Evolutionary conservation across 2,888 invertebrate species (phyloP).

Genomic region (Caenorhabditis wallacei): DNA sequence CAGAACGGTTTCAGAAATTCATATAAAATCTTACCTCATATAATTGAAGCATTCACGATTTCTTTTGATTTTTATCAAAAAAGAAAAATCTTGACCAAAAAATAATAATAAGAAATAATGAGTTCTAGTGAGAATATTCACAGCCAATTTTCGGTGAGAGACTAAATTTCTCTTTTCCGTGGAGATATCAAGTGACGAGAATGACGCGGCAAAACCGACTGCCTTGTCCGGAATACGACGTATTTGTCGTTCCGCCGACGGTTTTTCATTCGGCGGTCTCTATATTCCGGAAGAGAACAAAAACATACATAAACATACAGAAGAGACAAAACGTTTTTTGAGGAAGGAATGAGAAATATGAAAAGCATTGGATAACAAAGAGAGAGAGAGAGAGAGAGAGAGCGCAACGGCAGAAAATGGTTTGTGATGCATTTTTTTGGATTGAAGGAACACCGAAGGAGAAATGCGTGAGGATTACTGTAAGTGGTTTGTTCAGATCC

Average conservation of each 20-base stretch:
- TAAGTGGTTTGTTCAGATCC: constrained; percentile 27
- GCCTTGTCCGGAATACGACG: constrained; percentile 58
- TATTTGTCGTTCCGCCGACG: constrained; percentile 56
- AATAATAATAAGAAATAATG: constrained; percentile 10
- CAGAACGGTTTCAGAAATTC: too few relatives aligned
- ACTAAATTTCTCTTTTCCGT: constrained; percentile 23
- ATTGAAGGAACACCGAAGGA: neutral
- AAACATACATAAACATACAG: constrained; percentile 42
- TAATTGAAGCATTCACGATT: constrained; percentile 49
- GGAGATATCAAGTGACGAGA: constrained; percentile 54
- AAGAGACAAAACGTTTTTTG: constrained; percentile 16
- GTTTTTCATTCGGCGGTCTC: constrained; percentile 14
- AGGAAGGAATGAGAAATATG: constrained; percentile 24
- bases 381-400: too few relatives aligned
- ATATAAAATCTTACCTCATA: constrained; percentile 38
- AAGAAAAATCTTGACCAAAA: constrained; percentile 1
- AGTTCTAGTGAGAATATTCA: constrained; percentile 4
- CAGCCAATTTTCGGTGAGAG: neutral
- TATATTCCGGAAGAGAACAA: constrained; percentile 56
- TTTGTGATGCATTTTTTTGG: constrained; percentile 39
- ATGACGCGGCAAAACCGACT: constrained; percentile 40
- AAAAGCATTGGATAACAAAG: constrained; percentile 39
- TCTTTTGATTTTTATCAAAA: neutral
- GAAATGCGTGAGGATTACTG: constrained; percentile 40
- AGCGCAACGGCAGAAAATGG: constrained; percentile 20